A percentile compares a stretch with the other conserved stretches of the same genome.
Evolutionary conservation across 2,888 invertebrate species (phyloP).

Genomic region (Atethmia centrago): DNA sequence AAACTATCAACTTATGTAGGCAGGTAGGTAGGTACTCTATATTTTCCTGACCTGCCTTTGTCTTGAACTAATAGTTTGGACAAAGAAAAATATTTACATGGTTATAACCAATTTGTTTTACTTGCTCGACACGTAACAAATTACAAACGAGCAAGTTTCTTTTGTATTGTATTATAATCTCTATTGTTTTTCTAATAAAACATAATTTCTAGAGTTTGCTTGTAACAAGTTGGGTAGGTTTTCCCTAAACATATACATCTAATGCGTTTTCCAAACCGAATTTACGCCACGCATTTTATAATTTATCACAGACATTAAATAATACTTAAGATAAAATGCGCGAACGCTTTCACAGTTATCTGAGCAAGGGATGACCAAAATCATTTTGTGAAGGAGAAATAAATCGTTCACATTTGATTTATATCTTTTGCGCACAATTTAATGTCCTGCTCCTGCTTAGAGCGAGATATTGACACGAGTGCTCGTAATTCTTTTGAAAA

Average conservation of each 20-base stretch:
- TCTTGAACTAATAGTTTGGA: background rate
- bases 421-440: slow-evolving; percentile 65
- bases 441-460: slow-evolving; percentile 53
- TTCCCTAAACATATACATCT: background rate
- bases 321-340: slow-evolving; percentile 60
- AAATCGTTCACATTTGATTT: slow-evolving; percentile 67
- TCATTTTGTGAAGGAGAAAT: slow-evolving; percentile 62
- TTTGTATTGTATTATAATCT: background rate
- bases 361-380: slow-evolving; percentile 60
- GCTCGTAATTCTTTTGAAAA: slow-evolving; percentile 33
- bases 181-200: background rate
- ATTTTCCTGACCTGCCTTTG: background rate
- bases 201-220: background rate
- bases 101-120: slow-evolving; percentile 2
- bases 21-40: too few species aligned
- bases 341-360: slow-evolving; percentile 57
- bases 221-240: background rate
- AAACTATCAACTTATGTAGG: too few species aligned
- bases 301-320: slow-evolving; percentile 57
- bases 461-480: slow-evolving; percentile 53
- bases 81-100: background rate
- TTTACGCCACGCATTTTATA: slow-evolving; percentile 31
- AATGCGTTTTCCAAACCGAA: slow-evolving; percentile 9
- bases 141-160: background rate
- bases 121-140: slow-evolving; percentile 20